These are phyloP conservation scores for Passer domesticus DNA, from an alignment of 2,113 vertebrate genomes.

Conservation along the genomic window DNA sequence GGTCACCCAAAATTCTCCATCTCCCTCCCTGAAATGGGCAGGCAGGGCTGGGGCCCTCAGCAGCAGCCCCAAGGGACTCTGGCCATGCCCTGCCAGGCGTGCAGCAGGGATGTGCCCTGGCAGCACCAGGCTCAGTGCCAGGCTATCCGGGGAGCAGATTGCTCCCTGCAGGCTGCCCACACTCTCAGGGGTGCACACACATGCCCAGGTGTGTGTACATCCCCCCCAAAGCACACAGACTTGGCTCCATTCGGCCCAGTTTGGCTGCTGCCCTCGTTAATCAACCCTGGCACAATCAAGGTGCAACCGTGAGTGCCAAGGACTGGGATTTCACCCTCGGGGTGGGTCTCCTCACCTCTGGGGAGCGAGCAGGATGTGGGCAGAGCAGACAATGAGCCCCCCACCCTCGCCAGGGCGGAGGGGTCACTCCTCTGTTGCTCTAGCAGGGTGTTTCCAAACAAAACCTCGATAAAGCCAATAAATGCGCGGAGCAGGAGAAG, in stretches of 20 bases:
- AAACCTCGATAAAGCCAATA: not conserved
- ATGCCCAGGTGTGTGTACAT: rapidly evolving
- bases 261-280: not conserved
- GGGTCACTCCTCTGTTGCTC: not conserved
- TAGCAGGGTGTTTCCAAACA: not conserved
- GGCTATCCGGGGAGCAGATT: rapidly evolving
- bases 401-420: not conserved
- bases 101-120: not conserved
- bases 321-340: not conserved
- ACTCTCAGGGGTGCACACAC: not conserved
- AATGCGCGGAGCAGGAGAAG: rapidly evolving
- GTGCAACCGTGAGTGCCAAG: rapidly evolving
- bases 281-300: rapidly evolving
- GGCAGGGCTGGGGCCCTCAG: not conserved
- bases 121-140: not conserved
- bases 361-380: not conserved
- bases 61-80: not conserved
- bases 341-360: not conserved
- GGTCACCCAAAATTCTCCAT: not conserved
- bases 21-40: not conserved
- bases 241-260: not conserved
- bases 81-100: not conserved
- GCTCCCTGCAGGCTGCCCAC: not conserved
- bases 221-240: rapidly evolving
- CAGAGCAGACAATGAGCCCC: not conserved